A percentile compares a stretch with the other conserved stretches of the same genome.
Conservation (phyloP, 2,888 invertebrate species). For the Drosophila neoperkinsi region DNA sequence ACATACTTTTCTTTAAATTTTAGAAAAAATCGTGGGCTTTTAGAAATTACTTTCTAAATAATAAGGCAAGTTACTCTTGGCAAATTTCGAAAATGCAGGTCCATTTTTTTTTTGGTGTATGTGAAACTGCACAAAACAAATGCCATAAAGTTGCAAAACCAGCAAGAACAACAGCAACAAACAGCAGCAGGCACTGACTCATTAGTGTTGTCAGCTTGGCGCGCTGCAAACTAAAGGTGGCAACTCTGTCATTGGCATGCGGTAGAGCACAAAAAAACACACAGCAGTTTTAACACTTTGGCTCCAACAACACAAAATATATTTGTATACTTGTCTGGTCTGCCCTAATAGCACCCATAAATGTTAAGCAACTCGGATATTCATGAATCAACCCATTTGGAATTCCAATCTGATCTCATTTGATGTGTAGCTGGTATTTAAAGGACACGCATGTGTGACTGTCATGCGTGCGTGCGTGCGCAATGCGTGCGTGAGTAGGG, state of each 20-base stretch:
- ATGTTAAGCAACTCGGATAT: background rate
- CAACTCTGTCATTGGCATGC: conserved; percentile 54
- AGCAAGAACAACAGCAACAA: conserved; percentile 9
- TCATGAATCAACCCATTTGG: background rate
- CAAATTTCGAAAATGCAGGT: background rate
- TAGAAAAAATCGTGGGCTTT: background rate
- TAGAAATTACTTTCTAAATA: background rate
- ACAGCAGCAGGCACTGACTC: conserved; percentile 48
- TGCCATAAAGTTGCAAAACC: conserved; percentile 62
- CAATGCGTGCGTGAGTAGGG: background rate
- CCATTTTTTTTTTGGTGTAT: conserved; percentile 7
- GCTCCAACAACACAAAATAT: background rate
- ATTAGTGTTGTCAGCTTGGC: conserved; percentile 71
- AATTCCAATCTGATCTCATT: background rate
- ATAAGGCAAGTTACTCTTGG: background rate
- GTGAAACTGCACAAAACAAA: conserved; percentile 70
- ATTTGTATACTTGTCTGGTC: background rate
- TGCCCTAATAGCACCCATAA: background rate
- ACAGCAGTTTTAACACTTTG: conserved; percentile 48
- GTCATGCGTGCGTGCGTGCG: background rate
- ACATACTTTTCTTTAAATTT: background rate
- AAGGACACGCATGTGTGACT: background rate
- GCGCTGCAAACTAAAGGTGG: conserved; percentile 24
- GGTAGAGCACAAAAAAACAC: conserved; percentile 38
- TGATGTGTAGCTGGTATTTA: background rate